Base-by-base conservation (phyloP, 2,888 invertebrate genomes). In the Odontocolon sp. region DNA sequence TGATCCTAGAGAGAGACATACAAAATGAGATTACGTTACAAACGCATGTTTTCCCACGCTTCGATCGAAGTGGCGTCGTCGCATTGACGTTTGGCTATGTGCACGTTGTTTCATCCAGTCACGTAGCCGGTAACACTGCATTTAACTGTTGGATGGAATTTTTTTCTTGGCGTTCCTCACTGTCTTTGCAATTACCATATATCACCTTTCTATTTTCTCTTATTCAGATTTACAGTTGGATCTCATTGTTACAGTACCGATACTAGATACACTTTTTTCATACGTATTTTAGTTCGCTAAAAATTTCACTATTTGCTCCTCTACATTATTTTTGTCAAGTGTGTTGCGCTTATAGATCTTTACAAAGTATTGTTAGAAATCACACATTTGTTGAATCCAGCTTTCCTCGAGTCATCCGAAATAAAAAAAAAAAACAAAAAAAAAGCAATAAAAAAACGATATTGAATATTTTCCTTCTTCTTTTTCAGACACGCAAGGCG, bases 401-500 rank as follows among this genome's bases (percentile, higher is more conserved):
- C 47, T 63, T 63, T 23, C 33, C 31, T 31, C 3, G 42, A 45
- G 28, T 45, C n/a, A 31, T 45, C 42, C n/a, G n/a, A n/a, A n/a
- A n/a, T n/a, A n/a, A n/a, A n/a, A 45, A 45, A 36, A 36, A 36
- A 36, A 36, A n/a, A n/a, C n/a, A n/a, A n/a, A n/a, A n/a, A n/a
- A n/a, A n/a, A n/a, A n/a, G n/a, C n/a, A 3, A 18, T 9, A 33
- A 28, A 54, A 8, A 18, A 18, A n/a, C 9, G 8, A 5, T 23
- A 11, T 31, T 38, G 50, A 64, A 64, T 64, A 64, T 26, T 57
- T 9, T 11, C 23, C 36, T 64, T 57, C 57, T 42, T 50, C 14
- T 64, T 64, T 76, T 72, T n/a, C 72, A 90, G 90, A 89, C 81
- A 85, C 84, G 76, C 88, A 88, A 82, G 86, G 87, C 80, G 89